phyloP scores from a whole-genome alignment of 1,140 invertebrate genomes.

The Neodiprion lecontei region DNA sequence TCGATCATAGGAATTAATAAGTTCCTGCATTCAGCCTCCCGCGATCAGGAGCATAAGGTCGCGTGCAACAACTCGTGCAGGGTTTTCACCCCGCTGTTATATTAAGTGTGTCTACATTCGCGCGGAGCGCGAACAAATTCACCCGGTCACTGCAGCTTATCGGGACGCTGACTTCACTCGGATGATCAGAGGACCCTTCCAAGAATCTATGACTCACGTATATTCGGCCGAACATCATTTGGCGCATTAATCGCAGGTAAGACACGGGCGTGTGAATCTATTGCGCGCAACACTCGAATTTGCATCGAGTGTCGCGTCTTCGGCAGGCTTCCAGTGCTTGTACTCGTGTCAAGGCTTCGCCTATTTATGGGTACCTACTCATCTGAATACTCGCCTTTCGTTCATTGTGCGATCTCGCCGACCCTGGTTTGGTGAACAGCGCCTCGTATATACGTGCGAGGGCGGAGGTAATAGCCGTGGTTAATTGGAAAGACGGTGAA shows the following conservation, averaged over 20 bases:
- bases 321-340: not conserved
- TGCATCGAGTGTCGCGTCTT: not conserved
- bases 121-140: not conserved
- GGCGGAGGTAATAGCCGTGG: not conserved
- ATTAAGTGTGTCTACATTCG: too few species aligned
- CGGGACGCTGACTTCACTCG: not conserved
- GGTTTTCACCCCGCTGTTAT: not conserved
- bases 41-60: not conserved
- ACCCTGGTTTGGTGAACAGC: not conserved
- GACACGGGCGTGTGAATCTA: not conserved
- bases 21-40: not conserved
- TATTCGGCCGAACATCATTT: too few species aligned
- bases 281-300: not conserved
- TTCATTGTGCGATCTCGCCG: not conserved
- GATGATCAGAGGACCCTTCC: not conserved
- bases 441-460: not conserved
- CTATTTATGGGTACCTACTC: not conserved
- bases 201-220: too few species aligned
- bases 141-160: not conserved
- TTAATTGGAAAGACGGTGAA: not conserved
- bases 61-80: not conserved
- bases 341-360: not conserved
- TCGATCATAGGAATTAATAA: slow-evolving; percentile 1
- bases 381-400: not conserved
- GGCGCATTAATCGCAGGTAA: not conserved